Percentiles rank a stretch among this genome's conserved stretches.
phyloP scores from a whole-genome alignment of 2,797 vertebrate genomes.

The Poecilia velifera region DNA sequence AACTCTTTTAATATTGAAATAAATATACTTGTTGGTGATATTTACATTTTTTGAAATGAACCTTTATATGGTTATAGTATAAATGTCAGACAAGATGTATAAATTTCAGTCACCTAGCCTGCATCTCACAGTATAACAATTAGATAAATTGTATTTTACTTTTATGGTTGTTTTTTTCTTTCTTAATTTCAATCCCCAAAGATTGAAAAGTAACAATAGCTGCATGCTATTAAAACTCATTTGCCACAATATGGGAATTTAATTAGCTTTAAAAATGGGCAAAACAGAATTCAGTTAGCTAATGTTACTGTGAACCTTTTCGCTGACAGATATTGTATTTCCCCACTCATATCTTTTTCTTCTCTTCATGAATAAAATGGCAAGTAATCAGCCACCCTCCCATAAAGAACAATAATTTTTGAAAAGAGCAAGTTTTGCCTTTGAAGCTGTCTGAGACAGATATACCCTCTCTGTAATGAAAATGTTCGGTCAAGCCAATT shows the following conservation, averaged over 20 bases:
- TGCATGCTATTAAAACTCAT: constrained; percentile 6
- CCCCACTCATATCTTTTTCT: constrained; percentile 48
- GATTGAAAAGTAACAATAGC: constrained; percentile 8
- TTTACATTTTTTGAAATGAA: not conserved
- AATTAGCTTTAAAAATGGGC: constrained; percentile 18
- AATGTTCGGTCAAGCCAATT: constrained; percentile 81
- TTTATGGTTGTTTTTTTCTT: not conserved
- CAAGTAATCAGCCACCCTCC: constrained; percentile 55
- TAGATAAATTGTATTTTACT: constrained; percentile 8
- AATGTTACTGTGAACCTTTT: constrained; percentile 47
- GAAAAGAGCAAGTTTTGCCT: constrained; percentile 71
- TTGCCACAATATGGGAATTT: not conserved
- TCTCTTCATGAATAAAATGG: constrained; percentile 56
- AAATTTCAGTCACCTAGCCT: constrained; percentile 26
- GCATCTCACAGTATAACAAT: constrained; percentile 7
- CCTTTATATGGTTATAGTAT: constrained; percentile 7
- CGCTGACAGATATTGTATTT: constrained; percentile 55
- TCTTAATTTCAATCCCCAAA: constrained; percentile 10
- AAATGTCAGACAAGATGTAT: constrained; percentile 9
- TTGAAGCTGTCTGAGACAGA: constrained; percentile 72
- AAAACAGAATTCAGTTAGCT: constrained; percentile 25
- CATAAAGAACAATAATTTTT: constrained; percentile 64
- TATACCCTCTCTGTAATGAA: constrained; percentile 75
- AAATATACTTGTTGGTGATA: not conserved
- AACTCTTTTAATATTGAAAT: not conserved